Evolutionary conservation across 2,113 vertebrate species (phyloP).

Genomic region (Rhea americana): DNA sequence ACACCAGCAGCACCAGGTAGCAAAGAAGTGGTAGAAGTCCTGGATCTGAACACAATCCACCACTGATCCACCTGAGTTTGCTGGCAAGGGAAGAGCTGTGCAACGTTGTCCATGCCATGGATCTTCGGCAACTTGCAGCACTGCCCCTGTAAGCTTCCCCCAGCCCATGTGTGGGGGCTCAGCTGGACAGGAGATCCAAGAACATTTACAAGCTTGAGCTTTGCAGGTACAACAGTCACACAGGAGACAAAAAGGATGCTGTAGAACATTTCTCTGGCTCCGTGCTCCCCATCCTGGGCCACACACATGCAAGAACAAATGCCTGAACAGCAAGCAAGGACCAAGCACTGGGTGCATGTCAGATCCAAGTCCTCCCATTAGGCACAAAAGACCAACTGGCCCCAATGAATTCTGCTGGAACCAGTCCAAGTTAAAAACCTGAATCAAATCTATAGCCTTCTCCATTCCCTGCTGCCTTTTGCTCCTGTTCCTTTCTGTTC

Average conservation of each 20-base stretch:
- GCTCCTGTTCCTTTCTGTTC: not conserved
- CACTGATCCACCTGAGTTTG: not conserved
- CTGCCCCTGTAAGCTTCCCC: no score
- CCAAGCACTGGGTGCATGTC: fast-evolving
- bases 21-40: not conserved
- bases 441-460: not conserved
- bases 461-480: not conserved
- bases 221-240: not conserved
- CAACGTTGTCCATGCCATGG: not conserved
- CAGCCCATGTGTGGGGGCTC: not conserved
- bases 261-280: not conserved
- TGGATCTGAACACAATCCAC: not conserved
- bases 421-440: not conserved
- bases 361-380: not conserved
- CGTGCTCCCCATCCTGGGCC: not conserved
- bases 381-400: no score
- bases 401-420: not conserved
- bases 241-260: no score
- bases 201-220: not conserved
- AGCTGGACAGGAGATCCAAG: not conserved
- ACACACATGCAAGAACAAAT: fast-evolving
- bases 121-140: not conserved
- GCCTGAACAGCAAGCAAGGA: not conserved
- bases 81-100: not conserved
- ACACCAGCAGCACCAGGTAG: not conserved